A percentile compares a stretch with the other conserved stretches of the same genome.
These are phyloP conservation scores for Drosophila eohydei DNA, from an alignment of 2,888 invertebrate species.

Conservation along the genomic window DNA sequence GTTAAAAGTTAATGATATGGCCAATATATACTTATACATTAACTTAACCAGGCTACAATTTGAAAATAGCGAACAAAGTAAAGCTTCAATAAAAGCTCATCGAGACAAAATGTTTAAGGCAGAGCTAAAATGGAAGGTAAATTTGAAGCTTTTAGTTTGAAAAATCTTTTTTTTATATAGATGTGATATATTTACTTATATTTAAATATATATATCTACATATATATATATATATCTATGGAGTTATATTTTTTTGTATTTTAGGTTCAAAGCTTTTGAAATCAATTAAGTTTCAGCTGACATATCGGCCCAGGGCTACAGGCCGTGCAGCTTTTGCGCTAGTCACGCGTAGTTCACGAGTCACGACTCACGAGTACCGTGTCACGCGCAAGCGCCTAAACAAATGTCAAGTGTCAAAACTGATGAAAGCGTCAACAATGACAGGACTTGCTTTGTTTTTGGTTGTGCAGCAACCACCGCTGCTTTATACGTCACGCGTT, in stretches of 20 bases:
- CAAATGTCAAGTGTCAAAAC: slow-evolving; percentile 73
- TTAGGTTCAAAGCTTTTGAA: neutral
- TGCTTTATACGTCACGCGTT: neutral
- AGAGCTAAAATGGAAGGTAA: no score
- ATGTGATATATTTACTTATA: neutral
- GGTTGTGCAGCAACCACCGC: slow-evolving; percentile 31
- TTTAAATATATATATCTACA: neutral
- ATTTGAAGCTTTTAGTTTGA: no score
- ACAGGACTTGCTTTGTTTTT: slow-evolving; percentile 39
- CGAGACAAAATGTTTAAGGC: no score
- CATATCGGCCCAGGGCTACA: slow-evolving; percentile 26
- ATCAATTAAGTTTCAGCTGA: slow-evolving; percentile 1
- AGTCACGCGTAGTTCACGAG: neutral
- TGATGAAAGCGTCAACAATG: slow-evolving; percentile 39
- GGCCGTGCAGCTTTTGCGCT: neutral
- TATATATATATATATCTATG: neutral
- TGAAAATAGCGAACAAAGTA: no score
- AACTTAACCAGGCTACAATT: no score
- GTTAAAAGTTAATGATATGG: no score
- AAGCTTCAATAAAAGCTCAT: no score
- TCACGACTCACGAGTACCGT: slow-evolving; percentile 3
- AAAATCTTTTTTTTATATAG: no score
- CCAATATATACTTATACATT: no score
- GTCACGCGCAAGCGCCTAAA: slow-evolving; percentile 40
- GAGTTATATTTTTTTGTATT: no score